These are phyloP conservation scores for Chloroceryle inda DNA, from an alignment of 2,797 vertebrate species.

Conservation along the genomic window DNA sequence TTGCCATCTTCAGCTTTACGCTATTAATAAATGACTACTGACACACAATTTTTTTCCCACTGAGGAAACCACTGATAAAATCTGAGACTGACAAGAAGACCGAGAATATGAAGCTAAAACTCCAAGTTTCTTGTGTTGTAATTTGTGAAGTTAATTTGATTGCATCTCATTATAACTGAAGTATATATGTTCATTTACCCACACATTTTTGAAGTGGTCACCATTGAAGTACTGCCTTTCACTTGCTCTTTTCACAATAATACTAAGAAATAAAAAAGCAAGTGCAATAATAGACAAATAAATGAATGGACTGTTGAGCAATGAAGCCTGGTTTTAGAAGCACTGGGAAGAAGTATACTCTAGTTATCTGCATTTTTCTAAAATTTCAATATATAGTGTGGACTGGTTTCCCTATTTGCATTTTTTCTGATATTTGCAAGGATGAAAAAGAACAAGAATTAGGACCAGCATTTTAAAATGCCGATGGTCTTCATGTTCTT, in stretches of 20 bases:
- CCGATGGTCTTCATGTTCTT: fast-evolving
- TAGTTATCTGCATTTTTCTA: neutral
- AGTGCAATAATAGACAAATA: neutral
- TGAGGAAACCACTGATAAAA: neutral
- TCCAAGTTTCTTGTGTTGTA: neutral
- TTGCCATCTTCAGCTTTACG: neutral
- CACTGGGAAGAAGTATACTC: neutral
- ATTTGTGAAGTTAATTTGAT: neutral
- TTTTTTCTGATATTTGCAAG: neutral
- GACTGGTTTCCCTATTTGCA: neutral
- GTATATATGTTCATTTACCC: neutral
- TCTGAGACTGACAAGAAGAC: neutral
- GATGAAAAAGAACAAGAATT: neutral
- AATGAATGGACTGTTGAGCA: neutral
- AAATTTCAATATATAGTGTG: neutral
- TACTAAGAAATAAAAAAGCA: neutral
- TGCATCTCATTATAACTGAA: neutral
- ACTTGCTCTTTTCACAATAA: neutral
- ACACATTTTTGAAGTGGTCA: neutral
- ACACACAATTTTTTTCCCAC: neutral
- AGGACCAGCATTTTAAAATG: neutral
- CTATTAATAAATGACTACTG: neutral
- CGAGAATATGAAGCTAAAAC: neutral
- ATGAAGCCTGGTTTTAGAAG: neutral
- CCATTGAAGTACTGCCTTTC: neutral